Evolutionary conservation across 2,113 vertebrate genomes (phyloP), one percentile per base, ranked within the genome.

Genomic region (Struthidea cinerea): DNA sequence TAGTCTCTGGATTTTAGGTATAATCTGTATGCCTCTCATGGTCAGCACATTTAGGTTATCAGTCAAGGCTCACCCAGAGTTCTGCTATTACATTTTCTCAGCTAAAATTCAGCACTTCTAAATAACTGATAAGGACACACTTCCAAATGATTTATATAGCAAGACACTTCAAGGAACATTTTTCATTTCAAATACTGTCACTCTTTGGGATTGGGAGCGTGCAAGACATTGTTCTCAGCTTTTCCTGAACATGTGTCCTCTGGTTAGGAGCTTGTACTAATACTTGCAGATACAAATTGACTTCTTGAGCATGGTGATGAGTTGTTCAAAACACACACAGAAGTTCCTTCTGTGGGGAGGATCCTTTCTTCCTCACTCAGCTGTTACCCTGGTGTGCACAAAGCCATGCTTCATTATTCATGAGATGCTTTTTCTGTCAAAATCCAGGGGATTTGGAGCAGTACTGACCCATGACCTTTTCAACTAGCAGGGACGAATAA

Each of bases 351-450:
- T 65, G 47, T 3, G 1, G 55, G 61, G 49, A 89, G 27, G 49
- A 67, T 71, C 76, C 60, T 88, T 81, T 92, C 56, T 70, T 88
- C 52, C 37, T 60, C 53, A 13, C 59, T 92, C 90, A 94, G 79
- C 81, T 88, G 86, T 81, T 80, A 89, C 17, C 65, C 53, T 84
- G 65, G 82, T 84, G 87, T 71, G 50, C 71, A 94, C 76, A 93
- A 91, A 96, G 93, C 57, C 73, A 59, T 35, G 12, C 81, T 98
- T 92, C 89, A 96, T 96, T 97, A 97, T 96, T 96, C 91, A 97
- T 80, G 60, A 97, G 80, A 70, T 3, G 24, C 35, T 19, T 88
- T 90, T 97, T 93, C 89, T 78, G 74, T 90, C 60, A 90, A 82
- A 92, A 97, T 94, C 41, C 88, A 95, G 68, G 93, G 96, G 95